Base-by-base conservation (phyloP, 1,140 invertebrate species). In the Ostrea edulis region DNA sequence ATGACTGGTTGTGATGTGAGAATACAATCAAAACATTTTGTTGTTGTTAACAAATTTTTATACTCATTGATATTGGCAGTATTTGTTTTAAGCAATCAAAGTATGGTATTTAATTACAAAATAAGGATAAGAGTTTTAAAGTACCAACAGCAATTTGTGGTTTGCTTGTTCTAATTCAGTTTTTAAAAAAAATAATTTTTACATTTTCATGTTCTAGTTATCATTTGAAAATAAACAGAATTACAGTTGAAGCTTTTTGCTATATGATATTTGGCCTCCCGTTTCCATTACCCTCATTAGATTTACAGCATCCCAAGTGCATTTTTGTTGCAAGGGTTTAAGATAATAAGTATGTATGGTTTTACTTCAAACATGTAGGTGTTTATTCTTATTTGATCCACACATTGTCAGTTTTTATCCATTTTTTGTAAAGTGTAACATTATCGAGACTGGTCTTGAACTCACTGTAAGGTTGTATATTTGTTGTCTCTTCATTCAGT, bases 11-110 rank as follows among this genome's bases (percentile, higher is more conserved):
- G 68, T 77, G 68, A 77, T 77, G 68, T 77, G 68, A 77, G 68
- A 35, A 77, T 77, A 77, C 68, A 77, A 77, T 77, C 68, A 77
- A 77, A 77, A 77, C 29, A 77, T 77, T 77, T 77, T 77, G 68
- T 77, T 77, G 68, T 77, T 77, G 68, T 77, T 77, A 17, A 77
- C 8, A 77, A 25, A 44, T 44, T 44, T 77, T 77, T 77, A 77
- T 77, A 77, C 25, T 25, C 22, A 29, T 77, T 77, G 7, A 62
- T 77, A 22, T 77, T 77, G 68, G 68, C 68, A 77, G 68, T 77
- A 77, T 77, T 77, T 77, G 58, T 35, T 29, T 77, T 77, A 77
- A 14, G 22, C 68, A 77, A 77, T 77, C 68, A 77, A 77, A 77
- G 25, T 29, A 44, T 44, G 35, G 35, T 44, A 29, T 77, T 77